Conservation (phyloP, 2,113 vertebrate species). For the Brachirus orientalis region DNA sequence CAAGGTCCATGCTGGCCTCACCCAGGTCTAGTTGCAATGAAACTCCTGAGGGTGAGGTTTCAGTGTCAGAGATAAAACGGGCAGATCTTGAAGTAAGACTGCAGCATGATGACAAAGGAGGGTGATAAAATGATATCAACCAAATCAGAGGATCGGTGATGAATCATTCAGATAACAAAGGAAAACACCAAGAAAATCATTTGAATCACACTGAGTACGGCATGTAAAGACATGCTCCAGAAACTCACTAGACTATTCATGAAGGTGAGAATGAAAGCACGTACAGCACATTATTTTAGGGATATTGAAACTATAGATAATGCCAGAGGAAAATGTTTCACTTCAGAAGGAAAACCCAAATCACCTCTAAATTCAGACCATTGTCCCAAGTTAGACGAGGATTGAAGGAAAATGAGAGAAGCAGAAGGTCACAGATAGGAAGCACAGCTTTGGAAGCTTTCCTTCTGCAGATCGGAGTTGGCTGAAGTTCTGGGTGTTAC, state of each 20-base stretch:
- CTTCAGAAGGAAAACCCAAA: slow-evolving; percentile 33
- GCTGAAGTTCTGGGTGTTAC: slow-evolving; percentile 66
- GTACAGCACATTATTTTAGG: slow-evolving; percentile 6
- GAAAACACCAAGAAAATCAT: background rate
- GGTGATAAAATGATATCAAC: background rate
- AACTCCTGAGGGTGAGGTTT: slow-evolving; percentile 17
- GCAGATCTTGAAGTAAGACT: background rate
- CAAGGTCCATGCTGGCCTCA: slow-evolving; percentile 63
- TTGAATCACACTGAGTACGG: slow-evolving; percentile 20
- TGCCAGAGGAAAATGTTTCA: slow-evolving; percentile 19
- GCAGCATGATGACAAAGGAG: background rate
- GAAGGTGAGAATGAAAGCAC: slow-evolving; percentile 18
- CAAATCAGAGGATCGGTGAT: slow-evolving; percentile 5
- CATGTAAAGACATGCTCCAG: slow-evolving; percentile 3
- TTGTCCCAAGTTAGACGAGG: slow-evolving; percentile 25
- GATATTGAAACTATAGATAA: slow-evolving; percentile 6
- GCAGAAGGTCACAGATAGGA: slow-evolving; percentile 41
- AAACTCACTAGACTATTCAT: background rate
- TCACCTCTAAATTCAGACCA: slow-evolving; percentile 25
- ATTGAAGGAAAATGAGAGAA: slow-evolving; percentile 53
- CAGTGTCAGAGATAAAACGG: background rate
- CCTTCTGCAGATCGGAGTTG: slow-evolving; percentile 43
- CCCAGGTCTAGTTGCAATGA: slow-evolving; percentile 10
- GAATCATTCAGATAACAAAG: slow-evolving; percentile 21
- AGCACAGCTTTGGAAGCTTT: slow-evolving; percentile 27